Conservation (phyloP, 1,140 invertebrate species). For the Drosophila lini region DNA sequence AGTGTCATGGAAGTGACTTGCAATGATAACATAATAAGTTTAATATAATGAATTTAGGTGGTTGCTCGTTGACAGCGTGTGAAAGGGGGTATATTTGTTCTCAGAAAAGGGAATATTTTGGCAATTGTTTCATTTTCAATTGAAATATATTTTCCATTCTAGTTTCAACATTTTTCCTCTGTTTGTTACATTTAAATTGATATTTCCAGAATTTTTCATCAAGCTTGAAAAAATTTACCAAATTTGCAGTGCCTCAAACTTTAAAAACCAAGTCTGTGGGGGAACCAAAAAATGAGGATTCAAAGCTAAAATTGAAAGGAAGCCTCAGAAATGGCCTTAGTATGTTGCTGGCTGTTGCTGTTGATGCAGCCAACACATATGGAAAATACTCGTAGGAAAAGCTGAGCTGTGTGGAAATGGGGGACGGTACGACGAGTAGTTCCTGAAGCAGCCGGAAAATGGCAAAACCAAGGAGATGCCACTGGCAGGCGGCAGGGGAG, state of each 20-base stretch:
- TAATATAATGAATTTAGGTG: constrained; percentile 55
- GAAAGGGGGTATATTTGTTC: not conserved
- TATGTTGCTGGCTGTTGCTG: constrained; percentile 41
- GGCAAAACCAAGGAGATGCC: constrained; percentile 51
- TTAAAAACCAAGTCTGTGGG: not conserved
- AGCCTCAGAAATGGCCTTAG: constrained; percentile 31
- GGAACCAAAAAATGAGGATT: not conserved
- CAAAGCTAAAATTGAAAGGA: constrained; percentile 27
- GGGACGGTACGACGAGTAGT: constrained; percentile 2
- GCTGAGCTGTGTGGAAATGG: constrained; percentile 16
- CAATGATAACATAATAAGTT: constrained; percentile 71
- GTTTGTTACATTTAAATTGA: not conserved
- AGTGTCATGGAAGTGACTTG: constrained; percentile 71
- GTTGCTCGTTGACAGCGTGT: constrained; percentile 32
- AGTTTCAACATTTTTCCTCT: not conserved
- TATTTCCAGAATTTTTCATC: not conserved
- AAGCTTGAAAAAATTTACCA: not conserved
- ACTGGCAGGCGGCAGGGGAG: constrained; percentile 24
- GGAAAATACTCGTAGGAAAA: constrained; percentile 49
- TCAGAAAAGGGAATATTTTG: too few relatives aligned
- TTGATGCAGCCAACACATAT: constrained; percentile 59
- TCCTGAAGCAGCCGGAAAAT: constrained; percentile 27
- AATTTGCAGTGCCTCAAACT: not conserved
- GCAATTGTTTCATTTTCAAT: not conserved
- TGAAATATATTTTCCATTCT: not conserved